A percentile compares a stretch with the other conserved stretches of the same genome.
phyloP scores from a whole-genome alignment of 2,797 vertebrate genomes.

The Notamacropus eugenii region DNA sequence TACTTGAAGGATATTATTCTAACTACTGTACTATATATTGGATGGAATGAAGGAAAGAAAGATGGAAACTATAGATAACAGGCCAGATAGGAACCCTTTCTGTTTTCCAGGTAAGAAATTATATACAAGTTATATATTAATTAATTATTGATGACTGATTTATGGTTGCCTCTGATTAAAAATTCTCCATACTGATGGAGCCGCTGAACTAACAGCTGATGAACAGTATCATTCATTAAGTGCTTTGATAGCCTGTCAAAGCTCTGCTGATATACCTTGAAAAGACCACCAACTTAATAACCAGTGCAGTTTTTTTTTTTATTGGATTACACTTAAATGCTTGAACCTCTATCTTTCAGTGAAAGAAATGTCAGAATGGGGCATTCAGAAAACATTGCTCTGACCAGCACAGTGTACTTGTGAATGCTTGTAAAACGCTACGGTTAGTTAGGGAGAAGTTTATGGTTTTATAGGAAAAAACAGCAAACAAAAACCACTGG shows the following conservation, averaged over 20 bases:
- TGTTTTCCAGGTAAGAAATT: constrained; percentile 7
- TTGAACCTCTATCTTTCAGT: neutral
- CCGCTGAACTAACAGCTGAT: neutral
- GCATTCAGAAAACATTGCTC: accelerated
- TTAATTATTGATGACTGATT: constrained; percentile 26
- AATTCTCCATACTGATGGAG: neutral
- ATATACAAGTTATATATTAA: neutral
- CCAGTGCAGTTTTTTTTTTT: neutral
- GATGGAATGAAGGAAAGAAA: neutral
- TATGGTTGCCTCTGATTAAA: neutral
- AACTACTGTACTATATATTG: neutral
- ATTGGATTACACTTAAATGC: neutral
- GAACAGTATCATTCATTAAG: neutral
- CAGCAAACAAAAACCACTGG: neutral
- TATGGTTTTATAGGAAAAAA: neutral
- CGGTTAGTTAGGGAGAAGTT: neutral
- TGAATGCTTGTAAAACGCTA: neutral
- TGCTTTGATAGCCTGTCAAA: neutral
- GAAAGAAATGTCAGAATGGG: neutral
- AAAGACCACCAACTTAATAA: neutral
- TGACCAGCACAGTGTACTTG: neutral
- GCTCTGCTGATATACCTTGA: neutral
- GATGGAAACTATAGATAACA: neutral
- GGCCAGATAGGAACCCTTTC: neutral
- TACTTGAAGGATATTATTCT: neutral